Evolutionary conservation across 2,888 invertebrate genomes (phyloP).

Genomic region (Catocala nupta): DNA sequence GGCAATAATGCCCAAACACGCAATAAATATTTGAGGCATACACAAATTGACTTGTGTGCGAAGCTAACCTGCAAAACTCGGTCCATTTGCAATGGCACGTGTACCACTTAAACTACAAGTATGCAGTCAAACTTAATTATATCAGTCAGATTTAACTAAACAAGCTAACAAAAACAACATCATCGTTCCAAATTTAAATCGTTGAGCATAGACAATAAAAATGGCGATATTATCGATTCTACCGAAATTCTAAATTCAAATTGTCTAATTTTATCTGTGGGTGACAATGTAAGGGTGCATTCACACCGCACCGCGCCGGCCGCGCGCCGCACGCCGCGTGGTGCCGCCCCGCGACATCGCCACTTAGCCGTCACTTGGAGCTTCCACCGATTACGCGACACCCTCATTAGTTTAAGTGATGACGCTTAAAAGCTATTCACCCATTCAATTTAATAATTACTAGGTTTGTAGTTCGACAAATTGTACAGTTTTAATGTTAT

Average conservation of each 20-base stretch:
- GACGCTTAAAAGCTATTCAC: conserved; percentile 83
- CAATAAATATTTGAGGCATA: no score
- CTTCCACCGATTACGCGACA: conserved; percentile 64
- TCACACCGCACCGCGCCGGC: conserved; percentile 64
- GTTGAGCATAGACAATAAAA: conserved; percentile 11
- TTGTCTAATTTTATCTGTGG: conserved; percentile 63
- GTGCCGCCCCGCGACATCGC: conserved; percentile 73
- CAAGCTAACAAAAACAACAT: no score
- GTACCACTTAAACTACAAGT: no score
- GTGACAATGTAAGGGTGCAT: conserved; percentile 78
- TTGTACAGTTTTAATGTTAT: conserved; percentile 60
- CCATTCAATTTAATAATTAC: conserved; percentile 86
- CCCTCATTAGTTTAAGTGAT: conserved; percentile 85
- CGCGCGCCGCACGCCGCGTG: conserved; percentile 50
- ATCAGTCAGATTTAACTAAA: no score
- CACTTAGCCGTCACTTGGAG: conserved; percentile 74
- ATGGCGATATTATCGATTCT: conserved; percentile 43
- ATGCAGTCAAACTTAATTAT: no score
- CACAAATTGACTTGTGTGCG: no score
- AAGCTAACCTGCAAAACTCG: no score
- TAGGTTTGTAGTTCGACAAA: conserved; percentile 64
- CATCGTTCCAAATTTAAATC: neutral
- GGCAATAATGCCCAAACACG: no score
- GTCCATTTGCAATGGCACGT: no score
- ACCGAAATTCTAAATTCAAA: conserved; percentile 67